A percentile compares a stretch with the other conserved stretches of the same genome.
Evolutionary conservation across 1,140 invertebrate species (phyloP).

Genomic region (Condylostylus longicornis): DNA sequence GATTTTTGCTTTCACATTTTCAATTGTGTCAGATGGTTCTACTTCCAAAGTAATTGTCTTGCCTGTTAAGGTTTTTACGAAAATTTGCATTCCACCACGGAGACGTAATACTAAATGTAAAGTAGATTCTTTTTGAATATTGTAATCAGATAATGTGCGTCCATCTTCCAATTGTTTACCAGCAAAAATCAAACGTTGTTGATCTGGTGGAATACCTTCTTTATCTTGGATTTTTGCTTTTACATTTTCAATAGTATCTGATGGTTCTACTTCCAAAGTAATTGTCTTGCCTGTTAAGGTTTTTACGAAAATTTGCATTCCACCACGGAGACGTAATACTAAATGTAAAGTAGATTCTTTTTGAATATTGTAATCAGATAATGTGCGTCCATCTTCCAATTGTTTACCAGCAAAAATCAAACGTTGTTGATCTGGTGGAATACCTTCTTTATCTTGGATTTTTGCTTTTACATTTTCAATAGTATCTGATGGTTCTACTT

Average conservation of each 20-base stretch:
- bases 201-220: constrained; percentile 54
- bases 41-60: constrained; percentile 74
- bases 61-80: constrained; percentile 68
- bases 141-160: constrained; percentile 48
- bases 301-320: constrained; percentile 66
- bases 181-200: constrained; percentile 56
- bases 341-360: constrained; percentile 68
- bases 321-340: constrained; percentile 49
- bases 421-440: constrained; percentile 56
- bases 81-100: constrained; percentile 62
- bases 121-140: constrained; percentile 69
- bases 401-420: constrained; percentile 67
- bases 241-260: constrained; percentile 68
- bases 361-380: constrained; percentile 68
- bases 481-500: constrained; percentile 59
- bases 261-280: constrained; percentile 62
- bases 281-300: constrained; percentile 71
- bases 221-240: constrained; percentile 65
- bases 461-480: constrained; percentile 68
- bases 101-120: constrained; percentile 55
- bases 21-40: constrained; percentile 63
- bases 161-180: constrained; percentile 69
- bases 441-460: constrained; percentile 58
- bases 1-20: constrained; percentile 70
- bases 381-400: constrained; percentile 63